These are phyloP conservation scores for Gallinago jamesoni DNA, from an alignment of 2,113 vertebrate species.

Conservation along the genomic window DNA sequence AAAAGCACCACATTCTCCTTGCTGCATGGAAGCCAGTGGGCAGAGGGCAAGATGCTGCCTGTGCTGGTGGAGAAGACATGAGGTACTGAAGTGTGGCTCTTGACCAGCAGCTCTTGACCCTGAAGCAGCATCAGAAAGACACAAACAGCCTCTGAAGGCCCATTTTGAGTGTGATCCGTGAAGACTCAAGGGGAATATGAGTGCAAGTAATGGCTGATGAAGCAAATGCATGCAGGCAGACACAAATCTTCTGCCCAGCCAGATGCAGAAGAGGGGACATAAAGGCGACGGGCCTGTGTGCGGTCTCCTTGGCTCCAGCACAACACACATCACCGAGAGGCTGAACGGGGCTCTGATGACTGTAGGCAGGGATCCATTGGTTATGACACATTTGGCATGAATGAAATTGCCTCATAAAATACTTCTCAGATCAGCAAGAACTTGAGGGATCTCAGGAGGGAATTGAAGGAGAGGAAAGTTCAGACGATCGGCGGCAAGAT, in stretches of 20 bases:
- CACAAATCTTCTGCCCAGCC: neutral
- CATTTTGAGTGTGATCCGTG: neutral
- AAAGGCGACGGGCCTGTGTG: neutral
- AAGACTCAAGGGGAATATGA: neutral
- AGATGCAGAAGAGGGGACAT: constrained; percentile 12
- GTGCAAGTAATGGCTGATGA: rapidly evolving
- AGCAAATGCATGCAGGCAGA: neutral
- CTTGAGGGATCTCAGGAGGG: constrained; percentile 14
- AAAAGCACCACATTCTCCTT: neutral
- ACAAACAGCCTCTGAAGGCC: neutral
- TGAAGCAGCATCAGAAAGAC: neutral
- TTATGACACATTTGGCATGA: constrained; percentile 62
- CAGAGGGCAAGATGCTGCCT: neutral
- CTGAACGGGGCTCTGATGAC: neutral
- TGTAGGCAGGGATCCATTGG: constrained; percentile 47
- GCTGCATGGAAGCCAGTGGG: neutral
- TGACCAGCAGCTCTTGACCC: neutral
- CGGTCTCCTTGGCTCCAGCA: constrained; percentile 30
- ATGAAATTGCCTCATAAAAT: constrained; percentile 18
- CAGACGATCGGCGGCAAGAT: neutral
- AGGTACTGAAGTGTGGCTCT: neutral
- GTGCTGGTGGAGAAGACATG: neutral
- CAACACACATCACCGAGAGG: neutral
- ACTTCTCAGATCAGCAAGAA: constrained; percentile 47
- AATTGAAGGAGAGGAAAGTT: constrained; percentile 44